phyloP scores from a whole-genome alignment of 2,113 vertebrate genomes.

The Brienomyrus longianalis region DNA sequence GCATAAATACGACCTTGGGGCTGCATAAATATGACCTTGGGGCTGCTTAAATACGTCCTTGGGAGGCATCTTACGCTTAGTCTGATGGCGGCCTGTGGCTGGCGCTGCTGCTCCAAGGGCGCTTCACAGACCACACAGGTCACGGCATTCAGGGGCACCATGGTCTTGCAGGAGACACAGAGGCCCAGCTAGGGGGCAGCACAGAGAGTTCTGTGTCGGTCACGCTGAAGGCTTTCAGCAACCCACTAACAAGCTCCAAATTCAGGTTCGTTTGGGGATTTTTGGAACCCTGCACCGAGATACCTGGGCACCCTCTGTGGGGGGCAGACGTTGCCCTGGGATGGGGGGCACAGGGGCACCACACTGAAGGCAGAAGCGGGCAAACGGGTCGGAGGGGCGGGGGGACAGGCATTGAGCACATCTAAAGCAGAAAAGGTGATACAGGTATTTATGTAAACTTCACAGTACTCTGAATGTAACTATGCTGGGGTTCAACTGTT shows the following conservation, averaged over 20 bases:
- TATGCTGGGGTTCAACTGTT: neutral
- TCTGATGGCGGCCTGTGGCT: constrained; percentile 52
- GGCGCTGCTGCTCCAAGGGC: constrained; percentile 60
- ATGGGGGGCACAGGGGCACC: constrained; percentile 63
- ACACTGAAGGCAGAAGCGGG: constrained; percentile 80
- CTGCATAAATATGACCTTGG: too few species aligned
- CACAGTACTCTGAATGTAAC: neutral
- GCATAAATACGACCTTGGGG: neutral
- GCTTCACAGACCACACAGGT: constrained; percentile 81
- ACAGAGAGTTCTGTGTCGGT: neutral
- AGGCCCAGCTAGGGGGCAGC: constrained; percentile 58
- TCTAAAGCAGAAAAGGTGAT: constrained; percentile 43
- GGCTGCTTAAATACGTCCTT: neutral
- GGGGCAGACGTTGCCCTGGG: constrained; percentile 55
- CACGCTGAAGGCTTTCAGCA: neutral
- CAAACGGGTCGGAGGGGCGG: constrained; percentile 72
- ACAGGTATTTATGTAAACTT: neutral
- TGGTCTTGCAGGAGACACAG: constrained; percentile 67
- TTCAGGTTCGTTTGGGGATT: neutral
- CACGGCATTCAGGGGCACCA: constrained; percentile 62
- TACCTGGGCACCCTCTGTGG: constrained; percentile 74
- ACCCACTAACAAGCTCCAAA: neutral
- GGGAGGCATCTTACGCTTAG: constrained; percentile 59
- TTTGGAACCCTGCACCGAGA: neutral
- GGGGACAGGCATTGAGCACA: constrained; percentile 66